Evolutionary conservation across 2,888 invertebrate species (phyloP), one percentile per base, ranked within the genome.

Genomic region (Ischnus inquisitorius): DNA sequence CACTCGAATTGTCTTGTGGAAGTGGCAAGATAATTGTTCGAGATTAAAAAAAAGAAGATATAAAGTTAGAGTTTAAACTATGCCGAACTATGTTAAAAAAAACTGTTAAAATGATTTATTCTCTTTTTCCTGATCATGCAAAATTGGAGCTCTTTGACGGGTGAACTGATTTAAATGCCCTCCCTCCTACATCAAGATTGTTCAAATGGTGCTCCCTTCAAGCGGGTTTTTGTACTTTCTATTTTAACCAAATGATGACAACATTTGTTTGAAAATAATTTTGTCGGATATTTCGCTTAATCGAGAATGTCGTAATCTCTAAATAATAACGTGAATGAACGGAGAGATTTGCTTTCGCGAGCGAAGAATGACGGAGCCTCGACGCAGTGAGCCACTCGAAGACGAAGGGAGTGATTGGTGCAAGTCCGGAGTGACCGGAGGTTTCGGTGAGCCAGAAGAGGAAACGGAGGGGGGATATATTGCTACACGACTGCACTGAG

Each of bases 381-480:
- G 67, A 46, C 60, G 60, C 60, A 60, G 57, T n/a, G 64, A 48
- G 64, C 48, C 67, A 60, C 77, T 60, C 77, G 34, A 77, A 77
- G 67, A 68, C 68, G 77, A 68, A 60, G 60, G 72, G 80, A 79
- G 77, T 80, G 80, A 80, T 83, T 83, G 83, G 83, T 64, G 51
- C 68, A 80, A 80, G 74, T 84, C 62, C 77, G 74, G 46, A 83
- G 69, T 74, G 80, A 85, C 60, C 77, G 65, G 79, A 79, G 69
- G 60, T 65, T 82, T 68, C 14, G 28, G 48, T 39, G 71, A 57
- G 62, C 68, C 72, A 68, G 78, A 65, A 67, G 72, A 28, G 12
- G 76, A 16, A 39, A 68, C 60, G 62, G 41, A 82, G 69, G 51
- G 64, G 39, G 46, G 34, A 65, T 25, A 22, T 25, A 67, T 25